Base-by-base conservation (phyloP, 2,113 vertebrate species). In the Corapipo altera region DNA sequence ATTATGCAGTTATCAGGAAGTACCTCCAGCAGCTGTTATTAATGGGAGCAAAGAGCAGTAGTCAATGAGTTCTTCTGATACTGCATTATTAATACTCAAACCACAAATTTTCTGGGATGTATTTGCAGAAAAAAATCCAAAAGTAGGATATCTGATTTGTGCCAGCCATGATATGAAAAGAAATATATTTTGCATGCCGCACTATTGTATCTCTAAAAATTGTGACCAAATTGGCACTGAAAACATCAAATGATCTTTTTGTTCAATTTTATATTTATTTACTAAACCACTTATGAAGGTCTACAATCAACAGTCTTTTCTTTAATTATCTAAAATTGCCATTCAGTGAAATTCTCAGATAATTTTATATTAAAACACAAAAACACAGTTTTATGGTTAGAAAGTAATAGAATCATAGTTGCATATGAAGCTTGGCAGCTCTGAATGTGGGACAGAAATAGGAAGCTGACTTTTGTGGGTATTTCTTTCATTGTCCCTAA, bases 231-330 rank as follows among this genome's bases (percentile, higher is more conserved):
- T 88, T 89, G 44, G 44, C 41, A 59, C 35, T 84, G 86, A 72
- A 92, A 95, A 71, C 49, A 87, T 88, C 57, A 55, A 91, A 54
- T 82, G 33, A 48, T 91, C 49, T 78, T 91, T 94, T 95, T 88
- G 59, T 96, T 94, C 54, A 48, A 28, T 85, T 82, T 69, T 76
- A 18, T 89, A 58, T 88, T 94, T 95, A 79, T 94, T 97, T 95
- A 88, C 71, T 67, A 93, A 94, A 88, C 46, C 46, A 66, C 44
- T 96, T 73, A 76, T 6, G 27, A 67, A 91, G 24, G 62, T 88
- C 85, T 74, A 79, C 39, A 89, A 91, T 94, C 41, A 95, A 54
- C 61, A 70, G 62, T 6, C 35, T 82, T 89, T 93, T 85, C 54
- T 73, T 64, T 62, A 85, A 91, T 82, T 77, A 65, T 65, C 77